These are phyloP conservation scores for Sminthurinus aureus DNA, from an alignment of 2,888 invertebrate species.

Conservation along the genomic window DNA sequence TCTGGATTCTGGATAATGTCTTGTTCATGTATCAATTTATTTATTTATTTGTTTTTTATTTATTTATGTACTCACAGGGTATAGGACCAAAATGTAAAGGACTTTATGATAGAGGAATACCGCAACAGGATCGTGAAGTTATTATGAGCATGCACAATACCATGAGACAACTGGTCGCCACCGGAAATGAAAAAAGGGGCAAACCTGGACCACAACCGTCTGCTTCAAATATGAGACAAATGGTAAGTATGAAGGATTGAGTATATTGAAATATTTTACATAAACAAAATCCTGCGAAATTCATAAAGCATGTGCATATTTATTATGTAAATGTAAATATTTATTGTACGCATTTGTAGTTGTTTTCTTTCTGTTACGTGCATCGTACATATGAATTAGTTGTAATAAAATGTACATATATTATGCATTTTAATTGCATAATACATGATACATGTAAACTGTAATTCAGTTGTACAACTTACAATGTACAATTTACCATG, in stretches of 20 bases:
- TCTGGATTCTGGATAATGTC: neutral
- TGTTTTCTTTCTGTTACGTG: too few relatives aligned
- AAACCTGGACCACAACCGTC: constrained; percentile 70
- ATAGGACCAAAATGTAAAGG: constrained; percentile 58
- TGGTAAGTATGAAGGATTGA: constrained; percentile 66
- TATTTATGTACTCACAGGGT: constrained; percentile 48
- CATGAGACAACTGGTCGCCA: constrained; percentile 78
- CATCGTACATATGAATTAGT: too few relatives aligned
- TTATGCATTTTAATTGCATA: too few relatives aligned
- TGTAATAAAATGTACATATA: too few relatives aligned
- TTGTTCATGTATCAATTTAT: neutral
- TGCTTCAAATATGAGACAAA: constrained; percentile 82
- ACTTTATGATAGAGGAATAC: constrained; percentile 54
- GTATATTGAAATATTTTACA: neutral
- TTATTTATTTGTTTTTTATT: neutral
- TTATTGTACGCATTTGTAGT: too few relatives aligned
- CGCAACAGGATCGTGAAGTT: constrained; percentile 63
- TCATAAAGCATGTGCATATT: too few relatives aligned
- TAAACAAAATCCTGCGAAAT: too few relatives aligned
- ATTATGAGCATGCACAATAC: constrained; percentile 84
- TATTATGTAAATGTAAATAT: too few relatives aligned
- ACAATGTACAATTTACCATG: too few relatives aligned
- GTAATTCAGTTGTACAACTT: too few relatives aligned
- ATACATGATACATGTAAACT: too few relatives aligned
- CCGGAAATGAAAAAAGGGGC: constrained; percentile 69